These are phyloP conservation scores for Cheilosia grossa DNA, from an alignment of 2,888 invertebrate genomes.

Conservation along the genomic window DNA sequence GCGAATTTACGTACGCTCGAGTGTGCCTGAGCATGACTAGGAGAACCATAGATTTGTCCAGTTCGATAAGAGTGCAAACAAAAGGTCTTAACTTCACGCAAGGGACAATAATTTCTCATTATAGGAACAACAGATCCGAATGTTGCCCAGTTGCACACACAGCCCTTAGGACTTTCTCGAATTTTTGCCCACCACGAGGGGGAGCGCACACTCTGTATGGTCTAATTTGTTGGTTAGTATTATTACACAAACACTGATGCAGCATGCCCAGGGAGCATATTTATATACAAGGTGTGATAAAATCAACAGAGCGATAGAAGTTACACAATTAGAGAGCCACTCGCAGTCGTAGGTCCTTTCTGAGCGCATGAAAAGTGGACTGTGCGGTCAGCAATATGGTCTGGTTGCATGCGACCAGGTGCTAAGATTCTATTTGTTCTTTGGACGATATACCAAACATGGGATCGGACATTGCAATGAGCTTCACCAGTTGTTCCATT, in stretches of 20 bases:
- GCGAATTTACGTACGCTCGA: constrained; percentile 59
- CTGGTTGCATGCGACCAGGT: constrained; percentile 66
- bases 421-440: constrained; percentile 52
- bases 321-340: constrained; percentile 67
- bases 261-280: background rate
- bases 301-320: constrained; percentile 58
- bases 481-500: constrained; percentile 14
- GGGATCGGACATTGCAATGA: constrained; percentile 40
- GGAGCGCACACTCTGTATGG: constrained; percentile 30
- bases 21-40: constrained; percentile 50
- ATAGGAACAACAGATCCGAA: constrained; percentile 63
- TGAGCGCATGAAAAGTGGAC: constrained; percentile 26
- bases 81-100: constrained; percentile 74
- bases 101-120: constrained; percentile 74
- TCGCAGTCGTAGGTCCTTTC: constrained; percentile 44
- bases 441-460: constrained; percentile 61
- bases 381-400: constrained; percentile 48
- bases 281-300: constrained; percentile 59
- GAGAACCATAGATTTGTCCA: constrained; percentile 59
- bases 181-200: constrained; percentile 7
- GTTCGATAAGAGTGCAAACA: constrained; percentile 66
- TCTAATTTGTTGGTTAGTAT: constrained; percentile 59
- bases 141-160: constrained; percentile 1
- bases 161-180: constrained; percentile 57
- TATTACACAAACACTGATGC: constrained; percentile 3